These are phyloP conservation scores for Pseudococcus longispinus DNA, from an alignment of 2,888 invertebrate species.

Conservation along the genomic window DNA sequence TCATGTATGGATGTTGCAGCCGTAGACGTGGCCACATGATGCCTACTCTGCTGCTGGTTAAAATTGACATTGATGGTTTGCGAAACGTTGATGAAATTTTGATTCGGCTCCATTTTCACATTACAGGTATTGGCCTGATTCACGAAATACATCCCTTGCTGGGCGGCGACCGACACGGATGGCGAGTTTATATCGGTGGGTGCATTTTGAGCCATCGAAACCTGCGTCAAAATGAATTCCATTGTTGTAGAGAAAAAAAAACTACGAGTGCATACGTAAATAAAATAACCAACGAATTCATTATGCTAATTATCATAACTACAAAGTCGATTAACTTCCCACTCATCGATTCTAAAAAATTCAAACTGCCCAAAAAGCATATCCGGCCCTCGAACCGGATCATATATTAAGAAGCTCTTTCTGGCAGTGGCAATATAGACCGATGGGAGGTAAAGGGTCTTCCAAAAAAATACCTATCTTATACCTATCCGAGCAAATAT, in stretches of 20 bases:
- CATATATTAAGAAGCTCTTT: not conserved
- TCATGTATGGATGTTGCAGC: not conserved
- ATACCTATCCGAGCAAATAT: not conserved
- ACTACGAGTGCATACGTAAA: no score
- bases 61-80: conserved; percentile 12
- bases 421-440: not conserved
- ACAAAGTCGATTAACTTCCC: not conserved
- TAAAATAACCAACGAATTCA: not conserved
- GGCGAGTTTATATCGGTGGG: conserved; percentile 73
- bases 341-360: not conserved
- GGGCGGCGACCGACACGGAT: conserved; percentile 81
- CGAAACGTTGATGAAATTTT: not conserved
- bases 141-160: conserved; percentile 78
- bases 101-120: conserved; percentile 2
- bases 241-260: not conserved
- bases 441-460: not conserved
- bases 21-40: conserved; percentile 22
- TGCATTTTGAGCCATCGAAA: conserved; percentile 79
- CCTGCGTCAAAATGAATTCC: conserved; percentile 66
- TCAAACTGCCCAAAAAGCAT: not conserved
- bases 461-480: not conserved
- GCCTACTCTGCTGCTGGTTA: conserved; percentile 41
- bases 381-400: not conserved
- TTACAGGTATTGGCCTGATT: conserved; percentile 7
- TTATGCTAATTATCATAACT: conserved; percentile 21